Percentiles rank a stretch among this genome's conserved stretches.
Evolutionary conservation across 2,113 vertebrate genomes (phyloP).

Genomic region (Montifringilla adamsi): DNA sequence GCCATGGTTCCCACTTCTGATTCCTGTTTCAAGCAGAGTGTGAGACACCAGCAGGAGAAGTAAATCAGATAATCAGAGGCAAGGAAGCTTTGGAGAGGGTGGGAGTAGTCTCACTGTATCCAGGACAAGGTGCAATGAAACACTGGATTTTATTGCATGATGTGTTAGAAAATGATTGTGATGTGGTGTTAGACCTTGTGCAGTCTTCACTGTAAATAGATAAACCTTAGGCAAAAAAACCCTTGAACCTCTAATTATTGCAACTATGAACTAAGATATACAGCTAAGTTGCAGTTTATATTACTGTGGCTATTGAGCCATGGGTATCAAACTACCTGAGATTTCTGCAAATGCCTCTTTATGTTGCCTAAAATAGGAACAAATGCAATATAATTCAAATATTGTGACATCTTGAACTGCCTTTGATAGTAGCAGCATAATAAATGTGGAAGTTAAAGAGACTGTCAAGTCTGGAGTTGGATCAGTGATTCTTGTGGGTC

Average conservation of each 20-base stretch:
- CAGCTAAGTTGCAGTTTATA: background rate
- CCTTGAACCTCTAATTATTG: background rate
- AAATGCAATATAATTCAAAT: background rate
- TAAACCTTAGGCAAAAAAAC: background rate
- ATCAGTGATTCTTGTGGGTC: background rate
- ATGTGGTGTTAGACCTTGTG: background rate
- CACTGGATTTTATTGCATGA: background rate
- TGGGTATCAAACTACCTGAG: background rate
- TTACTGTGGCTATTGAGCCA: background rate
- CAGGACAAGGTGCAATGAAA: background rate
- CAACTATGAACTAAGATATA: background rate
- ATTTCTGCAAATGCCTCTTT: background rate
- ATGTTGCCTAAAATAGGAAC: background rate
- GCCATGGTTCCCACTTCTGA: background rate
- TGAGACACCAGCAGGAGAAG: background rate
- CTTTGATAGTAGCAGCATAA: background rate
- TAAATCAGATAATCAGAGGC: background rate
- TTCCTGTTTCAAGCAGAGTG: background rate
- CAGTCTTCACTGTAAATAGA: background rate
- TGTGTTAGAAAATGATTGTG: background rate
- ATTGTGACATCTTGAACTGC: background rate
- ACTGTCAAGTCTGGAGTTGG: background rate
- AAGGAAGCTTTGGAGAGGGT: background rate
- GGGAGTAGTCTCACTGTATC: background rate
- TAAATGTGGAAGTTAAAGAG: background rate